Evolutionary conservation across 2,113 vertebrate genomes (phyloP).

Genomic region (Myanophis thanlyinensis): DNA sequence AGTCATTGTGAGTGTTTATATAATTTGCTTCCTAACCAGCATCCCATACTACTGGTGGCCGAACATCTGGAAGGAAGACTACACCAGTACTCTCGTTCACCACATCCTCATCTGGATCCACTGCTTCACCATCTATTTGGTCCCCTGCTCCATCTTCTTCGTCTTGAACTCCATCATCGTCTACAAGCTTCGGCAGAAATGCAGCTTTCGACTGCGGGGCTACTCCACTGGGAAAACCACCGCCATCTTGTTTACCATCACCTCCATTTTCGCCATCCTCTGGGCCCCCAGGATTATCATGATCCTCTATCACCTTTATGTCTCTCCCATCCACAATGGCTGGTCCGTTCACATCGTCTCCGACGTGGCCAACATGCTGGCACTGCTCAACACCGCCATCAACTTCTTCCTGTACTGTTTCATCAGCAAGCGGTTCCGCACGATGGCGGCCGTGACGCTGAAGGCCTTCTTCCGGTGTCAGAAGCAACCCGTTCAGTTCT

Average conservation of each 20-base stretch:
- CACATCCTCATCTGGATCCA: slow-evolving; percentile 93
- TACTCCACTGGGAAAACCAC: slow-evolving; percentile 96
- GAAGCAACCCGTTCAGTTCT: slow-evolving; percentile 88
- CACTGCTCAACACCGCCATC: slow-evolving; percentile 92
- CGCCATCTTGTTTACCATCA: slow-evolving; percentile 92
- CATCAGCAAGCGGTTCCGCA: slow-evolving; percentile 94
- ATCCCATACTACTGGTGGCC: slow-evolving; percentile 98
- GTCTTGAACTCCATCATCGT: slow-evolving; percentile 90
- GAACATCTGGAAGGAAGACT: slow-evolving; percentile 88
- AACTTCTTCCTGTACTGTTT: slow-evolving; percentile 99
- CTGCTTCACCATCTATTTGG: slow-evolving; percentile 89
- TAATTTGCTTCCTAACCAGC: slow-evolving; percentile 87
- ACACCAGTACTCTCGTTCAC: slow-evolving; percentile 80
- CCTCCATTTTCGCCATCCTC: slow-evolving; percentile 90
- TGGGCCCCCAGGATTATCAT: slow-evolving; percentile 92
- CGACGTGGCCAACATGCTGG: slow-evolving; percentile 93
- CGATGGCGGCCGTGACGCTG: slow-evolving; percentile 88
- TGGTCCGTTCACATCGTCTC: slow-evolving; percentile 84
- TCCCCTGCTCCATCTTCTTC: slow-evolving; percentile 95
- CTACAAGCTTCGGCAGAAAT: slow-evolving; percentile 85
- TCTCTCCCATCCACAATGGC: slow-evolving; percentile 77
- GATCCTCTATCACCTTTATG: slow-evolving; percentile 94
- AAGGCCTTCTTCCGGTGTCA: slow-evolving; percentile 89
- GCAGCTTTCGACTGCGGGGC: slow-evolving; percentile 87
- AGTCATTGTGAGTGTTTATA: slow-evolving; percentile 87